Evolutionary conservation across 1,140 invertebrate species (phyloP), one percentile per base, ranked within the genome.

Genomic region (Procambarus virginalis): DNA sequence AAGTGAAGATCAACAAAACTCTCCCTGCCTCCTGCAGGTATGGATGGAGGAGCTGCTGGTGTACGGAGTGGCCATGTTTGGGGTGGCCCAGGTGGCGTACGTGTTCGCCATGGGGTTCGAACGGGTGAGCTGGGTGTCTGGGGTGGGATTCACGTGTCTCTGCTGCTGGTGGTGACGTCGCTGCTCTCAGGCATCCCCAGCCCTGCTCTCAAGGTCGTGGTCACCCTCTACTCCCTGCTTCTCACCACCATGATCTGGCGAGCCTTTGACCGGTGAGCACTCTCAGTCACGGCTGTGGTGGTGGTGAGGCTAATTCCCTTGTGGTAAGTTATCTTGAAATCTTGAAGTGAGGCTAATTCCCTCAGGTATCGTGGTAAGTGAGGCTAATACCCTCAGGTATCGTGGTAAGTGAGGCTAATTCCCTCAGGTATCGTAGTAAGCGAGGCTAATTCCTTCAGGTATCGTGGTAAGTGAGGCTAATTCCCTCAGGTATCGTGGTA

Each of bases 221-320:
- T 83, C 1, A 45, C 81, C 34, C 0, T 73, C 12, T 84, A 84
- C 48, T 22, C 60, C 2, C 0, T 84, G 8, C 12, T 73, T 3
- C 55, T 84, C 48, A 49, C 12, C 60, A 84, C 64, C 34, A 84
- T 84, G 81, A 14, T 73, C 45, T 84, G 81, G 81, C 60, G 81
- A 17, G 81, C 45, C 2, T 12, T 84, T 8, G 81, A 84, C 22
- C 73, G 81, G 81, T 84, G n/a, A 51, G 81, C 8, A 34, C 34
- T 34, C 34, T 34, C 34, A 34, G 34, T 34, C 34, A 0, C 34
- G 34, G 34, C 34, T 34, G 34, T 34, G 34, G 34, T 34, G 34
- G 34, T 34, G 34, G 34, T 34, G 34, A 34, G 34, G 34, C 34
- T 34, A 34, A 34, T 34, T 34, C 34, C 34, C 34, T 34, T 1